These are phyloP conservation scores for Teinopalpus imperialis DNA, from an alignment of 2,888 invertebrate genomes.

Conservation along the genomic window DNA sequence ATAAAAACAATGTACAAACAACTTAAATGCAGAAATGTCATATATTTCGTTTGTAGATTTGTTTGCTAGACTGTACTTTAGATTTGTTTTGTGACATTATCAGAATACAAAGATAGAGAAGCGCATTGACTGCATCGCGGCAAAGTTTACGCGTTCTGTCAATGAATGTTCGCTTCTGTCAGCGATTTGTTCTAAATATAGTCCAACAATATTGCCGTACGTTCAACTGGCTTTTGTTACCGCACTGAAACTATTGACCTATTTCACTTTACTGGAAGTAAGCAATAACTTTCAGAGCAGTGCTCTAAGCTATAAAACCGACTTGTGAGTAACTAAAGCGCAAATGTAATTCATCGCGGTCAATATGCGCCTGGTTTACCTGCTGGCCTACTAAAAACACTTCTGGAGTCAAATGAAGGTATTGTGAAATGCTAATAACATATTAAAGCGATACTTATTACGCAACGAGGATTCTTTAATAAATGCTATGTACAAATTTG, in stretches of 20 bases:
- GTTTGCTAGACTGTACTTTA: too few relatives aligned
- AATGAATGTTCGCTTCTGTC: conserved; percentile 39
- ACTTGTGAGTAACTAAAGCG: conserved; percentile 56
- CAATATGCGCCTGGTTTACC: conserved; percentile 20
- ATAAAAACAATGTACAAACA: too few relatives aligned
- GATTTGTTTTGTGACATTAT: too few relatives aligned
- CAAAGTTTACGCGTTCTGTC: conserved; percentile 26
- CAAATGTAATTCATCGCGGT: conserved; percentile 29
- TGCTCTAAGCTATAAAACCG: conserved; percentile 67
- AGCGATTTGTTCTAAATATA: conserved; percentile 63
- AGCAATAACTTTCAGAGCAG: conserved; percentile 79
- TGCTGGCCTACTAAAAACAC: conserved; percentile 21
- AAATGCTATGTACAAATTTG: too few relatives aligned
- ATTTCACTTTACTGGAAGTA: conserved; percentile 79
- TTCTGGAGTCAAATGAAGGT: conserved; percentile 12
- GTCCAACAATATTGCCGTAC: conserved; percentile 57
- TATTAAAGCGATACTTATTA: background rate
- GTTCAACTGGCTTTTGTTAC: conserved; percentile 77
- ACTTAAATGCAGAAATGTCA: too few relatives aligned
- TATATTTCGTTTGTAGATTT: too few relatives aligned
- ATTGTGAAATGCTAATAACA: background rate
- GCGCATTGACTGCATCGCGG: background rate
- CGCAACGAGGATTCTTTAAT: too few relatives aligned
- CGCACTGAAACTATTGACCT: conserved; percentile 81
- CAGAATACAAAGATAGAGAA: too few relatives aligned